phyloP scores from a whole-genome alignment of 2,113 vertebrate species.

The Ramphastos sulfuratus region DNA sequence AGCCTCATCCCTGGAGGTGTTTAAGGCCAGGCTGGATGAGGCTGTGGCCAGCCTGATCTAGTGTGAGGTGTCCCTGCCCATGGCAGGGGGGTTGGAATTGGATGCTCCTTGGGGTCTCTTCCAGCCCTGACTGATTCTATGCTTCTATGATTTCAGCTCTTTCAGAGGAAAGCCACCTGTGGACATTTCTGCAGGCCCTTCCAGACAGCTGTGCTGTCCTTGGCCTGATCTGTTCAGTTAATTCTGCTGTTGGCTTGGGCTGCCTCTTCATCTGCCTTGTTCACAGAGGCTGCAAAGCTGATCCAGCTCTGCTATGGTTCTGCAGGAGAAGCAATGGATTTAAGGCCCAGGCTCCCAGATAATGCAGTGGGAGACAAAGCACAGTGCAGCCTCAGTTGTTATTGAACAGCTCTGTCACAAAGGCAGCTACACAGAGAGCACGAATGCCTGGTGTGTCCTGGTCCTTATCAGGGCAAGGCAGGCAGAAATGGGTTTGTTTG shows the following conservation, averaged over 20 bases:
- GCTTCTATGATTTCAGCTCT: not conserved
- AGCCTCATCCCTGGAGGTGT: too few relatives aligned
- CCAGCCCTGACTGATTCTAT: too few relatives aligned
- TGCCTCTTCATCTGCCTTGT: not conserved
- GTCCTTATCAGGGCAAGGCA: constrained; percentile 44
- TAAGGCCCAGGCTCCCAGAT: not conserved
- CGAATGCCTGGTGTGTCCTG: not conserved
- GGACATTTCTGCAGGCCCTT: not conserved
- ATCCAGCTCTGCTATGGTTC: not conserved
- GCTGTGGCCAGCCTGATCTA: too few relatives aligned
- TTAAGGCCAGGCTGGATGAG: too few relatives aligned
- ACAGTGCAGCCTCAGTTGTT: not conserved
- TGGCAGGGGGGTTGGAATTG: too few relatives aligned
- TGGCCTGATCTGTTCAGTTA: not conserved
- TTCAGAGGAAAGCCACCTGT: not conserved
- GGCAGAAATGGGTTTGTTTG: not conserved
- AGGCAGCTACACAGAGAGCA: not conserved
- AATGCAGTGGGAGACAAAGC: not conserved
- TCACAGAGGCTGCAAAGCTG: not conserved
- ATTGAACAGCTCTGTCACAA: not conserved
- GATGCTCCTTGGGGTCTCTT: too few relatives aligned
- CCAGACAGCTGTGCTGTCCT: not conserved
- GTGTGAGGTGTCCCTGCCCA: too few relatives aligned
- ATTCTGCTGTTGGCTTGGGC: not conserved
- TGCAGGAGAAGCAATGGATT: not conserved